Evolutionary conservation across 1,140 invertebrate species (phyloP).

Genomic region (Sminthurinus signatus): DNA sequence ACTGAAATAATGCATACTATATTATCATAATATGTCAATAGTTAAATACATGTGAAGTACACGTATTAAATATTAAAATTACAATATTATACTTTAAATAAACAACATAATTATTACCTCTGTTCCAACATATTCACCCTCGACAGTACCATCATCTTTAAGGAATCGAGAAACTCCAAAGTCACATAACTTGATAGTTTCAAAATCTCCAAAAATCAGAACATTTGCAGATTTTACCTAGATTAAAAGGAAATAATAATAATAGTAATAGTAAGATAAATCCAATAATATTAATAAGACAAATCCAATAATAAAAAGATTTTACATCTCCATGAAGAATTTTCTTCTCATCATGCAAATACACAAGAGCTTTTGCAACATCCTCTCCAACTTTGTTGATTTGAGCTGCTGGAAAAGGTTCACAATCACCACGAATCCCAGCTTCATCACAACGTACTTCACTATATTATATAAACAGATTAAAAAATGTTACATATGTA

Average conservation of each 20-base stretch:
- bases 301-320: no score
- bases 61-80: no score
- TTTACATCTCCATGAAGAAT: slow-evolving; percentile 79
- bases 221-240: slow-evolving; percentile 72
- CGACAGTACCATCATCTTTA: slow-evolving; percentile 55
- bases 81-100: no score
- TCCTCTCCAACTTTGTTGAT: slow-evolving; percentile 56
- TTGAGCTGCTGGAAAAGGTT: slow-evolving; percentile 55
- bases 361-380: slow-evolving; percentile 64
- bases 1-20: no score
- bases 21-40: no score
- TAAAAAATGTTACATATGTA: no score
- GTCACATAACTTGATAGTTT: slow-evolving; percentile 71
- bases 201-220: slow-evolving; percentile 63
- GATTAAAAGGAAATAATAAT: no score
- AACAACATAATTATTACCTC: slow-evolving; percentile 62
- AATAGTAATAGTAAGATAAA: no score
- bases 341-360: slow-evolving; percentile 64
- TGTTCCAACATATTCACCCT: slow-evolving; percentile 57
- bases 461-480: no score
- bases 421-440: background rate
- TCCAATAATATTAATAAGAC: no score
- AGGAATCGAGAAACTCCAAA: slow-evolving; percentile 72
- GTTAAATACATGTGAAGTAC: no score
- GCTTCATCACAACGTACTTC: slow-evolving; percentile 57